Conservation (phyloP, 2,113 vertebrate genomes). For the Oplegnathus fasciatus region DNA sequence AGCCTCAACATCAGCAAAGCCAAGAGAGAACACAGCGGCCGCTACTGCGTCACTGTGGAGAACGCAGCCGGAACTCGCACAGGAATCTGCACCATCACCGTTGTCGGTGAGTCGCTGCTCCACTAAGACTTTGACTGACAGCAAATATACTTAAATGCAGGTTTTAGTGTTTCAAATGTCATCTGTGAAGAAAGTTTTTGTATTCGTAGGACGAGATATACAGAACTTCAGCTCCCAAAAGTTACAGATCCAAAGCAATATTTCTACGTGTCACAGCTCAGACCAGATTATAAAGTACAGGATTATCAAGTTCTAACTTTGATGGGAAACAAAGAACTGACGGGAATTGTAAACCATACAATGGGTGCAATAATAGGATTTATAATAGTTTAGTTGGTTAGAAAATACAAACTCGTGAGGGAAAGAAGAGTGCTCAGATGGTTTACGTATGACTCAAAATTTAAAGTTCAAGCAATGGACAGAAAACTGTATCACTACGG, state of each 20-base stretch:
- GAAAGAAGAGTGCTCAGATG: neutral
- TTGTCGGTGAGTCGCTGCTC: conserved; percentile 90
- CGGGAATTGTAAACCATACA: neutral
- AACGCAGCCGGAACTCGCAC: conserved; percentile 92
- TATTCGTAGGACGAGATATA: neutral
- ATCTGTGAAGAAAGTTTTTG: neutral
- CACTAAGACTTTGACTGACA: neutral
- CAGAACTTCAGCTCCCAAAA: neutral
- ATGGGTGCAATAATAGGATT: neutral
- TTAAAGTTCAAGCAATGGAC: neutral
- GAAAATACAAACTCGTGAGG: neutral
- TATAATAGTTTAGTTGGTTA: neutral
- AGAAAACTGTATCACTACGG: neutral
- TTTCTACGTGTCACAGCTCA: neutral
- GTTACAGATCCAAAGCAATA: neutral
- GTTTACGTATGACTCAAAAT: neutral
- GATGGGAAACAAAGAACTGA: too few relatives aligned
- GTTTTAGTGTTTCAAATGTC: neutral
- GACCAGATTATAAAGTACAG: neutral
- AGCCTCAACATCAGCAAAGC: conserved; percentile 89
- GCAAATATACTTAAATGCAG: neutral
- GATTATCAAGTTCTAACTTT: too few relatives aligned
- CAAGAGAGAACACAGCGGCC: conserved; percentile 93
- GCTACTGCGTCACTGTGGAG: conserved; percentile 91
- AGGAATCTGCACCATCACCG: conserved; percentile 91